phyloP scores from a whole-genome alignment of 2,797 vertebrate genomes.

The Acipenser oxyrinchus region DNA sequence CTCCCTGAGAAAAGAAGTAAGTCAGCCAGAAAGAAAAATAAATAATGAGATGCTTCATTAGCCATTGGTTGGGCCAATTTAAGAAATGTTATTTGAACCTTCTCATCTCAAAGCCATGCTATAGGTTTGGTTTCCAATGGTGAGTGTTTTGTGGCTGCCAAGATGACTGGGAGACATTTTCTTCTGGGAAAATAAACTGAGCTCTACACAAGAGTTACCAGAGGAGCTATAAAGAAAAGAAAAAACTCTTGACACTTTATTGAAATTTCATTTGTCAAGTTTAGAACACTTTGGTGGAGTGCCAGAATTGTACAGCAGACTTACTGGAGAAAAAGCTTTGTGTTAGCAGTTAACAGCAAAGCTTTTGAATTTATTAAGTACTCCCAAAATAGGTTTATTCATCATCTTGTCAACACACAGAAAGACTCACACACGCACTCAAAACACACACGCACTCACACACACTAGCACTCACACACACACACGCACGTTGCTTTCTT shows the following conservation, averaged over 20 bases:
- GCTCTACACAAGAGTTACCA: no score
- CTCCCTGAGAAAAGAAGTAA: background rate
- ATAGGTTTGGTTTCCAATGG: background rate
- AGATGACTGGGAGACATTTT: background rate
- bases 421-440: background rate
- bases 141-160: background rate
- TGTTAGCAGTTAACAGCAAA: no score
- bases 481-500: conserved; percentile 39
- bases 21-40: conserved; percentile 1
- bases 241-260: conserved; percentile 19
- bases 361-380: no score
- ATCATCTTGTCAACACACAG: no score
- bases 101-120: background rate
- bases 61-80: background rate
- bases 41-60: conserved; percentile 14
- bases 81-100: conserved; percentile 11
- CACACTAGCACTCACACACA: conserved; percentile 5
- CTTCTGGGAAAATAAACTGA: background rate
- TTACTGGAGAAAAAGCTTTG: no score
- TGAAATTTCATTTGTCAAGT: conserved; percentile 39
- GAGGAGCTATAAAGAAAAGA: background rate
- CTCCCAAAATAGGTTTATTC: no score
- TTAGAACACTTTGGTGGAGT: background rate
- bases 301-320: no score
- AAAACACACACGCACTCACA: conserved; percentile 12